phyloP scores from a whole-genome alignment of 2,888 invertebrate genomes.

The Teleogryllus oceanicus region DNA sequence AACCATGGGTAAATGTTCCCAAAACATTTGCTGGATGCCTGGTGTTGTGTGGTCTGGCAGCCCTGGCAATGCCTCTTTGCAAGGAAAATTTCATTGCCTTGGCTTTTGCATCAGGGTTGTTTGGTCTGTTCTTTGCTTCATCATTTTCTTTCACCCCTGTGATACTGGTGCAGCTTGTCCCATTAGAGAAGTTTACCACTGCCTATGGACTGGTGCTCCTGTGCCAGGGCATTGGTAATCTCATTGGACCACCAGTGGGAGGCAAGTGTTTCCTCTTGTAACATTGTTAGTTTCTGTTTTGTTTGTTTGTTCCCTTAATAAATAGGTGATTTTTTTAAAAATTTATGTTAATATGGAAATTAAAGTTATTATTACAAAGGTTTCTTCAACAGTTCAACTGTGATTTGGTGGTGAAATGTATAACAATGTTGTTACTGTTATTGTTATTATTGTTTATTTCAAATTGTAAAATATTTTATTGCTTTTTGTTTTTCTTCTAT shows the following conservation, averaged over 20 bases:
- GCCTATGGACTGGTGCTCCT: constrained; percentile 87
- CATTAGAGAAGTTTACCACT: constrained; percentile 85
- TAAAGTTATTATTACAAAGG: no score
- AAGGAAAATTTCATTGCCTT: constrained; percentile 53
- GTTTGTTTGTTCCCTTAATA: no score
- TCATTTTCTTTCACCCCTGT: constrained; percentile 89
- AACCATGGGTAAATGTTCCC: constrained; percentile 75
- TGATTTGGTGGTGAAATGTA: no score
- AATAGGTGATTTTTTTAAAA: no score
- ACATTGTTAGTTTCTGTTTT: no score
- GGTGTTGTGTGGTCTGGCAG: constrained; percentile 61
- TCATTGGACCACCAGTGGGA: constrained; percentile 87
- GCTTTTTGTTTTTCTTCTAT: no score
- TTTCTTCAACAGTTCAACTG: no score
- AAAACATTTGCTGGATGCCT: constrained; percentile 79
- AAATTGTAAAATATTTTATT: no score
- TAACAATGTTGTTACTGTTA: no score
- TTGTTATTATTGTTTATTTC: no score
- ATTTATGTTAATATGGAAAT: no score
- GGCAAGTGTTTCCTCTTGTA: constrained; percentile 52
- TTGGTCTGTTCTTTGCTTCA: constrained; percentile 88
- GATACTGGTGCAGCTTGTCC: constrained; percentile 81
- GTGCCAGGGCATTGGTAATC: constrained; percentile 88
- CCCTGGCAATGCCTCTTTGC: constrained; percentile 59
- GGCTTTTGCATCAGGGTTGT: constrained; percentile 58